phyloP scores from a whole-genome alignment of 2,113 vertebrate species.

The Corapipo altera region DNA sequence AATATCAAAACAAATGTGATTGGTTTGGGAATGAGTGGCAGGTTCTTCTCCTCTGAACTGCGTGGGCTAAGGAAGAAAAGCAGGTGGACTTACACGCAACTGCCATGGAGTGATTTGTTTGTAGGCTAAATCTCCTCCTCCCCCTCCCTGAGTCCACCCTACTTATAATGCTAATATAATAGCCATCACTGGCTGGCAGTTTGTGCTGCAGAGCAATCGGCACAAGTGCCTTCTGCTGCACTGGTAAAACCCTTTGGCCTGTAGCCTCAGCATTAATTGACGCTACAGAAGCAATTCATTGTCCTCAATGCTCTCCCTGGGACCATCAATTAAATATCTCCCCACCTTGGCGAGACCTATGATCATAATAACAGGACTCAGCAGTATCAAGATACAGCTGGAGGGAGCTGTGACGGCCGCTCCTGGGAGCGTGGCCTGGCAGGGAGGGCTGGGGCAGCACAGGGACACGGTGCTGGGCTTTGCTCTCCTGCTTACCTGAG shows the following conservation, averaged over 20 bases:
- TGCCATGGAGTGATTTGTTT: background rate
- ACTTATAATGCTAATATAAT: conserved; percentile 54
- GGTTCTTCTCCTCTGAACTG: background rate
- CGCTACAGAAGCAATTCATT: conserved; percentile 36
- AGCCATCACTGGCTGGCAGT: conserved; percentile 32
- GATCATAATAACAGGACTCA: conserved; percentile 38
- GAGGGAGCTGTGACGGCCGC: background rate
- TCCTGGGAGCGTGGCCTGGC: rapidly evolving
- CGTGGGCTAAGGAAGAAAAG: background rate
- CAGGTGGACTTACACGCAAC: background rate
- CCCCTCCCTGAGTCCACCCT: background rate
- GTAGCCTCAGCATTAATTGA: conserved; percentile 44
- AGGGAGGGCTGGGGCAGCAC: background rate
- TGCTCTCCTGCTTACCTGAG: conserved; percentile 79
- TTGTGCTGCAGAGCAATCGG: background rate
- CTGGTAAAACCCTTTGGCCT: conserved; percentile 33
- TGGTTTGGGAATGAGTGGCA: background rate
- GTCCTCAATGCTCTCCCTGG: conserved; percentile 40
- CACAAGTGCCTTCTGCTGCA: conserved; percentile 41
- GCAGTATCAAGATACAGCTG: background rate
- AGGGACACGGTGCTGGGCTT: background rate
- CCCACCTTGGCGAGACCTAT: conserved; percentile 49
- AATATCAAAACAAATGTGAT: background rate
- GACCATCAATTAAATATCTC: conserved; percentile 59
- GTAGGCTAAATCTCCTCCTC: background rate